Base-by-base conservation (phyloP, 2,797 vertebrate species). In the Coregonus suidteri region DNA sequence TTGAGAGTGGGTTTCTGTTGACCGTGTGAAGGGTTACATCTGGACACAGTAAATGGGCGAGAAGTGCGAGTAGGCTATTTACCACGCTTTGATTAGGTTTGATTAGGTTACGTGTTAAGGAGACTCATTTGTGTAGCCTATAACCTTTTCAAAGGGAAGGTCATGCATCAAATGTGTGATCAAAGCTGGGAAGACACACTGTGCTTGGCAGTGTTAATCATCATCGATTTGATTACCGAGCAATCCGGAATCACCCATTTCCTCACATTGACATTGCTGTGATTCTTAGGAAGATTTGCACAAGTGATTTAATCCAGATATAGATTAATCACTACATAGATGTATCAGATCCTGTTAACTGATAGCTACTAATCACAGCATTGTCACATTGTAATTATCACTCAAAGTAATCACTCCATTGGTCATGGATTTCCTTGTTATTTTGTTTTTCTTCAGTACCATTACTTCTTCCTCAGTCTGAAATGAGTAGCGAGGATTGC, bases 401-500 rank as follows among this genome's bases (percentile, higher is more conserved):
- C 56, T 59, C 16, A 2, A 59, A 6, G 16, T 6, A 4, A n/a
- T 56, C 18, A 16, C 18, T 6, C 25, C 18, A 16, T 56, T 59
- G 16, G 16, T n/a, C 1, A 2, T 20, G 6, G 6, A 18, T 59
- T 56, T 56, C 15, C 15, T 59, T 18, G 56, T 20, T 59, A 13
- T 20, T 6, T 59, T 18, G 56, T 20, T 59, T 59, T 20, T 18
- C 56, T 59, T 20, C 18, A n/a, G n/a, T 59, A 59, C 56, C 7
- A 59, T 59, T 11, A 11, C 41, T 47, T 67, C 66, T 35, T 18
- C 66, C 31, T 35, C 41, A 47, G 41, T 47, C 15, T 73, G 76
- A 67, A 67, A 56, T 67, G 31, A 25, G 7, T 9, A 16, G 20
- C 20, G 11, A 34, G 51, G 71, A 71, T 75, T 75, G 74, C 85